Percentiles rank a stretch among this genome's conserved stretches.
phyloP scores from a whole-genome alignment of 2,888 invertebrate genomes.

The Athalia circularis region DNA sequence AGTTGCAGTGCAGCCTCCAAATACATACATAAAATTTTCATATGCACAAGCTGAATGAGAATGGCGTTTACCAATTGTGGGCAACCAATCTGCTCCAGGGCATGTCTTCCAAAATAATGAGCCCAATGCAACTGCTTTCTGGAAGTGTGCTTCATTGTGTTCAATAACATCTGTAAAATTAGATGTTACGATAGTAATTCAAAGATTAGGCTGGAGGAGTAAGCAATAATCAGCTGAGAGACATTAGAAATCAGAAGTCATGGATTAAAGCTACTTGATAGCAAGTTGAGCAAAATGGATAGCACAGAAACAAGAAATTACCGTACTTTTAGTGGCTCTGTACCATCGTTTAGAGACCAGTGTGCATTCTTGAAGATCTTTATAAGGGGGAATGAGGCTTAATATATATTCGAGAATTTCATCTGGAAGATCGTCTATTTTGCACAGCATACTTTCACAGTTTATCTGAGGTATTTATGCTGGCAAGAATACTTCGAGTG shows the following conservation, averaged over 20 bases:
- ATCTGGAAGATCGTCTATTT: conserved; percentile 88
- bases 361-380: conserved; percentile 91
- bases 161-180: conserved; percentile 84
- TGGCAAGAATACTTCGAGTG: not conserved
- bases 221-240: too few species aligned
- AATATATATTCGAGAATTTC: conserved; percentile 96
- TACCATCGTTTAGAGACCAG: conserved; percentile 92
- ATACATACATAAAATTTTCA: conserved; percentile 93
- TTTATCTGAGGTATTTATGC: not conserved
- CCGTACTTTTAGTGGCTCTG: conserved; percentile 88
- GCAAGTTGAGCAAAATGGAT: not conserved
- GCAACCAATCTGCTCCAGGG: conserved; percentile 77
- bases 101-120: conserved; percentile 85
- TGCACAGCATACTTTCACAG: conserved; percentile 61
- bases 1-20: conserved; percentile 96
- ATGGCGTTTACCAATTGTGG: conserved; percentile 92
- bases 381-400: conserved; percentile 91
- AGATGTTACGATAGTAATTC: conserved; percentile 10
- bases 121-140: conserved; percentile 86
- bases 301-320: conserved; percentile 33
- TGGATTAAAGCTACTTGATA: not conserved
- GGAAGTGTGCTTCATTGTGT: conserved; percentile 83
- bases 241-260: not conserved
- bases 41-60: conserved; percentile 92
- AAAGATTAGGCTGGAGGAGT: too few species aligned